Evolutionary conservation across 2,113 vertebrate genomes (phyloP), one percentile per base, ranked within the genome.

Genomic region (Oreamnos americanus): DNA sequence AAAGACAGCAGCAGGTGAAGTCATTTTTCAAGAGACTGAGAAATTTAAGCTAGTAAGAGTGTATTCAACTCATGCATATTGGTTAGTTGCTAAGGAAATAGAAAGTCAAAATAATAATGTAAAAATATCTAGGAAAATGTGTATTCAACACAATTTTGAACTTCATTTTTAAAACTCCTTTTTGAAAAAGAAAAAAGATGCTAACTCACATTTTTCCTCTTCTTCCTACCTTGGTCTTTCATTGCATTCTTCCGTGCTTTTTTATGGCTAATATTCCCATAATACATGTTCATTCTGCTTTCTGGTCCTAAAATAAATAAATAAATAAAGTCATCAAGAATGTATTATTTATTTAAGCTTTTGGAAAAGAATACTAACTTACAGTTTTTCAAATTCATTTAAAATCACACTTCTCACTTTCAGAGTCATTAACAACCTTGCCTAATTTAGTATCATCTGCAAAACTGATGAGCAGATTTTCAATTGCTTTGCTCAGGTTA

Each of bases 361-460:
- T 83, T 71, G 47, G 36, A 78, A 86, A 79, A 86, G 74, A 47
- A 87, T 45, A 62, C 33, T 92, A 21, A 86, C 74, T 96, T 71
- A 60, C 4, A 84, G 93, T 74, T 95, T 96, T 33, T 97, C 95
- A 91, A 83, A 93, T 97, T 98, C 16, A 79, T 91, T 97, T 96
- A 87, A 92, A 96, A 96, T 49, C 78, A 1, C 5, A 71, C 26
- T 93, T 96, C 39, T 78, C 43, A 86, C 36, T 95, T 94, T 97
- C 30, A 90, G 47, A 94, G 76, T 96, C 67, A 94, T 94, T 94
- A 97, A 49, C 51, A 94, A 82, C 17, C 79, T 94, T 92, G 47
- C 79, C 58, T 95, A 90, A 96, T 93, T 95, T 93, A 58, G 47
- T 86, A 86, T 79, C 26, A 86, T 39, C 33, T 91, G 39, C 21